Percentiles rank a stretch among this genome's conserved stretches.
These are phyloP conservation scores for Acleris cristana DNA, from an alignment of 2,888 invertebrate species.

Conservation along the genomic window DNA sequence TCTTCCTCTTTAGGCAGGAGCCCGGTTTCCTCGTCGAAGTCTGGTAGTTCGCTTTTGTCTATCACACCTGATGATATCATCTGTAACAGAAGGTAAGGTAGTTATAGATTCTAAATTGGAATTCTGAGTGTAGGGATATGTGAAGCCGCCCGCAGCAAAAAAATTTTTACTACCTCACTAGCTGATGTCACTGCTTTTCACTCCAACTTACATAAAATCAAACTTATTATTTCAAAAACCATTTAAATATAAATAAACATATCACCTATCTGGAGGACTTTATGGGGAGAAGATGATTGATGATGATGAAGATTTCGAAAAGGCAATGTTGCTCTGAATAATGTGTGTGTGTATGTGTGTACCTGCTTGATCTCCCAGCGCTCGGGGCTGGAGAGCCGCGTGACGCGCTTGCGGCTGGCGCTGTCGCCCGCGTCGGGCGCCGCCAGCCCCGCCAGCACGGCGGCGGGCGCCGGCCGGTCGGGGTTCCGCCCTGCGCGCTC, in stretches of 20 bases:
- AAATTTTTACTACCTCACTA: no score
- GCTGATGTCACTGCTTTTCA: no score
- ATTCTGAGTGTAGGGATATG: no score
- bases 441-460: constrained; percentile 81
- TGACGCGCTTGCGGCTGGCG: constrained; percentile 92
- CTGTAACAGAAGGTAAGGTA: constrained; percentile 54
- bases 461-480: constrained; percentile 90
- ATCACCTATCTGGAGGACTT: no score
- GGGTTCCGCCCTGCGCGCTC: constrained; percentile 94
- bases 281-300: no score
- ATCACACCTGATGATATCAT: constrained; percentile 97
- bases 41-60: constrained; percentile 96
- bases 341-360: constrained; percentile 18
- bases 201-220: no score
- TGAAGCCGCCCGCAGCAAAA: neutral
- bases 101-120: no score
- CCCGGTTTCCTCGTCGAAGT: constrained; percentile 98
- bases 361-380: constrained; percentile 98
- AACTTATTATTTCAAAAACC: no score
- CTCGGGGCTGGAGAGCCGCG: constrained; percentile 97
- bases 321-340: no score
- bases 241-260: no score
- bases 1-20: constrained; percentile 95
- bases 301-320: no score
- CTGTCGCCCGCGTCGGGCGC: constrained; percentile 91